Base-by-base conservation (phyloP, 1,140 invertebrate genomes). In the Calliopsis andreniformis region DNA sequence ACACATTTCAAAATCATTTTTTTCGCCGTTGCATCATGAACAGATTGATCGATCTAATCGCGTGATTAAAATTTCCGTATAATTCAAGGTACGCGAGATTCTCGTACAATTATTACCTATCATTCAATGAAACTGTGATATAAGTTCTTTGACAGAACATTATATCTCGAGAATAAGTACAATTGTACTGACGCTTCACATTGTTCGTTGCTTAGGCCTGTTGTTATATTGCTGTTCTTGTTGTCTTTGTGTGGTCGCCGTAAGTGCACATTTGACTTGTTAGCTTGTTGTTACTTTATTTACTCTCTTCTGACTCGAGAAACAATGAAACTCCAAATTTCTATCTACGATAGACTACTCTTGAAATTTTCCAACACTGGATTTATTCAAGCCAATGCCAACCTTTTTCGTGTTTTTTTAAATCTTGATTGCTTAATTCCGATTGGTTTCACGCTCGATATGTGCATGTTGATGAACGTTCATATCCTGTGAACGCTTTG, bases 401-500 rank as follows among this genome's bases (percentile, higher is more conserved):
- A 10, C 45, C 55, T 18, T n/a, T 55, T 18, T n/a, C 16, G 16
- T 56, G 14, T 67, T 69, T 61, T 69, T 67, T n/a, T 25, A 30
- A 61, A 30, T 45, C 25, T 69, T 59, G 30, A 76, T 76, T 43
- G 66, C 66, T 35, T 32, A 16, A 59, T n/a, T 42, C 35, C 42
- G 56, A 71, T 51, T 56, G 39, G 51, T 58, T 43, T n/a, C 56
- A 28, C 20, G 71, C 51, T 47, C 73, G 32, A 23, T n/a, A 3
- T 23, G 70, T 76, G 51, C 71, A 66, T 55, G 59, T 32, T 55
- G 28, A 62, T 76, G 45, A 49, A 53, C 35, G 43, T 70, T 68
- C 61, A 45, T 49, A 16, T 28, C 70, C 20, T 53, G 18, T 42
- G 12, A 20, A 69, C 61, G 84, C 81, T 89, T 88, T 90, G 88